phyloP scores from a whole-genome alignment of 2,888 invertebrate genomes.

The Colletes collaris region DNA sequence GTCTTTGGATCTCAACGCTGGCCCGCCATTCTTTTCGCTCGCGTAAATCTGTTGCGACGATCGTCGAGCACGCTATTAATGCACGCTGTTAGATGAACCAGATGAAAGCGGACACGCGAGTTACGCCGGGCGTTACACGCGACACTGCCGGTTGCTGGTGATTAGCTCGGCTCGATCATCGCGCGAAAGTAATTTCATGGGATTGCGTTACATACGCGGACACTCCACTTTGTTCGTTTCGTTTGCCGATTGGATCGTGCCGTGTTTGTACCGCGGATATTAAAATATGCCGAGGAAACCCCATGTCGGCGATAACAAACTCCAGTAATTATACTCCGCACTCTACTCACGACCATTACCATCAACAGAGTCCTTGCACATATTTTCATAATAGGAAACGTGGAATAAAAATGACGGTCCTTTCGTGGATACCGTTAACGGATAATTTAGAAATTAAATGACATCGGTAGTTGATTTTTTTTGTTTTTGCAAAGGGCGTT shows the following conservation, averaged over 20 bases:
- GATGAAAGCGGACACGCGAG: slow-evolving; percentile 31
- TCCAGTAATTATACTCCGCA: no score
- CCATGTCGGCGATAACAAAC: no score
- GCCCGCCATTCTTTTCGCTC: slow-evolving; percentile 6
- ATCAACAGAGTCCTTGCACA: no score
- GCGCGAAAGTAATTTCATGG: slow-evolving; percentile 22
- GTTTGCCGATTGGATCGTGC: not conserved
- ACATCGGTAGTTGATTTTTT: no score
- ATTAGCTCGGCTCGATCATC: slow-evolving; percentile 24
- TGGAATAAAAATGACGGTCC: no score
- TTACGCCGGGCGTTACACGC: slow-evolving; percentile 15
- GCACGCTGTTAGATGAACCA: slow-evolving; percentile 6
- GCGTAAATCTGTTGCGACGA: slow-evolving; percentile 31
- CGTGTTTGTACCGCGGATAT: no score
- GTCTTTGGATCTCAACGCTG: not conserved
- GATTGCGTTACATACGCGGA: not conserved
- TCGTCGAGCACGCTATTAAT: slow-evolving; percentile 23
- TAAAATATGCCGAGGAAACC: no score
- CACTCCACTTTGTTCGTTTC: not conserved
- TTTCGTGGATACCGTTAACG: no score
- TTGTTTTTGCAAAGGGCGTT: no score
- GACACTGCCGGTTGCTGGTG: not conserved
- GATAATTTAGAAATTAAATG: no score
- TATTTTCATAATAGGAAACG: no score
- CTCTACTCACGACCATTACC: no score